These are phyloP conservation scores for Actinemys pallida DNA, from an alignment of 2,113 vertebrate species.

Conservation along the genomic window DNA sequence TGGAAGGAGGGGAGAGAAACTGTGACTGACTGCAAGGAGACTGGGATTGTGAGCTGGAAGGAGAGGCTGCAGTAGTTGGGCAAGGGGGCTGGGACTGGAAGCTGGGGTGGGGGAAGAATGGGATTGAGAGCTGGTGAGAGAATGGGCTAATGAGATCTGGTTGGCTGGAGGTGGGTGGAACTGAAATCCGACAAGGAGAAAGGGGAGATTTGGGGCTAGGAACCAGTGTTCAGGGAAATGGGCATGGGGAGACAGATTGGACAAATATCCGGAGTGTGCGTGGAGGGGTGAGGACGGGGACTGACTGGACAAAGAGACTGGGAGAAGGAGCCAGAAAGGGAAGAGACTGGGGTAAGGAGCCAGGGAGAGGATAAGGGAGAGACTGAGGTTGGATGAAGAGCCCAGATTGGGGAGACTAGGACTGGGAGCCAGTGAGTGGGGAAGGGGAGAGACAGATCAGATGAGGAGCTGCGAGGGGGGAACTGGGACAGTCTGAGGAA, in stretches of 20 bases:
- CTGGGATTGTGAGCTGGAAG: too few species aligned
- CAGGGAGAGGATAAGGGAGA: not conserved
- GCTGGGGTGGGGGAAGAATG: not conserved
- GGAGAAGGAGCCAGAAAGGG: not conserved
- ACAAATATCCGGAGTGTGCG: not conserved
- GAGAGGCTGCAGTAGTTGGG: not conserved
- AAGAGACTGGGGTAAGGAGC: not conserved
- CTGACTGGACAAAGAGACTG: not conserved
- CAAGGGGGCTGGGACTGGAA: not conserved
- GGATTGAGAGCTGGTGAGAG: not conserved
- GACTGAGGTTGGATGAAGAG: not conserved
- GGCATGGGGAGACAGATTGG: not conserved
- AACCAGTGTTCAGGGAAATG: not conserved
- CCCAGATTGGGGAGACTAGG: not conserved
- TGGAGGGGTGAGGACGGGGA: not conserved
- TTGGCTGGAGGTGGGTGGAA: not conserved
- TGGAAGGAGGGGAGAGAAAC: not conserved
- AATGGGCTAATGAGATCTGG: not conserved
- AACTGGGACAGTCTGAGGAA: not conserved
- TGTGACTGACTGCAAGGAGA: not conserved
- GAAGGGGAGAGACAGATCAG: not conserved
- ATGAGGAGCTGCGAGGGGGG: not conserved
- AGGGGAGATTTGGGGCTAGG: not conserved
- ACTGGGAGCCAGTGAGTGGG: not conserved
- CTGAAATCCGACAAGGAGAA: not conserved